These are phyloP conservation scores for Anastatus disparis DNA, from an alignment of 1,140 invertebrate species.

Conservation along the genomic window DNA sequence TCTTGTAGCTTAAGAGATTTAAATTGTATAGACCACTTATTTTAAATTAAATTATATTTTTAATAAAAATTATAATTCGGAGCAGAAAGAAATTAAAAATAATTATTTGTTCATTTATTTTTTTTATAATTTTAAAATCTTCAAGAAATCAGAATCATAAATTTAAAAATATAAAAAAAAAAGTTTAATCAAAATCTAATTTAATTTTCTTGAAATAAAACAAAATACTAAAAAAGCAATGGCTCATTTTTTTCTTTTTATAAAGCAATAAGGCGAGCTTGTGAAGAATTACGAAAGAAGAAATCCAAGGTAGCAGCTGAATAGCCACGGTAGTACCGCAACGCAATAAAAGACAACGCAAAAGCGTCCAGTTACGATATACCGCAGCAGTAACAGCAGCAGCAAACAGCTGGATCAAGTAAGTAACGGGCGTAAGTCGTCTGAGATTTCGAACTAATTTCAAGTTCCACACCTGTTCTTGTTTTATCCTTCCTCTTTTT, in stretches of 20 bases:
- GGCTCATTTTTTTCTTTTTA: neutral
- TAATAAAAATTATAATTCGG: too few relatives aligned
- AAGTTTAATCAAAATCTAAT: too few relatives aligned
- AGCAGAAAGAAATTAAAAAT: too few relatives aligned
- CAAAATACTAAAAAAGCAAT: neutral
- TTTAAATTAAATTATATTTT: too few relatives aligned
- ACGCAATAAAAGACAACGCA: conserved; percentile 48
- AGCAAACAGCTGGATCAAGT: conserved; percentile 35
- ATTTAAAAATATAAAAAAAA: too few relatives aligned
- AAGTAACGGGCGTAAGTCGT: neutral
- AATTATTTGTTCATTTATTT: too few relatives aligned
- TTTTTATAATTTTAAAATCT: too few relatives aligned
- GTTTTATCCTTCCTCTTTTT: conserved; percentile 42
- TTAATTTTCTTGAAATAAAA: too few relatives aligned
- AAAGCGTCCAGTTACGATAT: conserved; percentile 31
- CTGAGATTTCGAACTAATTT: conserved; percentile 57
- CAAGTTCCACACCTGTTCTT: conserved; percentile 54
- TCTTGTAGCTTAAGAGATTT: too few relatives aligned
- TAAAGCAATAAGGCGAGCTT: conserved; percentile 24
- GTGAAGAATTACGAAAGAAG: neutral
- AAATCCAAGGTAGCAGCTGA: neutral
- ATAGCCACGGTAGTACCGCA: neutral
- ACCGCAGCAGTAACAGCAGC: conserved; percentile 36
- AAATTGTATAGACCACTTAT: too few relatives aligned
- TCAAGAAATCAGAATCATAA: too few relatives aligned